Base-by-base conservation (phyloP, 1,140 invertebrate species). In the Camponotus floridanus region DNA sequence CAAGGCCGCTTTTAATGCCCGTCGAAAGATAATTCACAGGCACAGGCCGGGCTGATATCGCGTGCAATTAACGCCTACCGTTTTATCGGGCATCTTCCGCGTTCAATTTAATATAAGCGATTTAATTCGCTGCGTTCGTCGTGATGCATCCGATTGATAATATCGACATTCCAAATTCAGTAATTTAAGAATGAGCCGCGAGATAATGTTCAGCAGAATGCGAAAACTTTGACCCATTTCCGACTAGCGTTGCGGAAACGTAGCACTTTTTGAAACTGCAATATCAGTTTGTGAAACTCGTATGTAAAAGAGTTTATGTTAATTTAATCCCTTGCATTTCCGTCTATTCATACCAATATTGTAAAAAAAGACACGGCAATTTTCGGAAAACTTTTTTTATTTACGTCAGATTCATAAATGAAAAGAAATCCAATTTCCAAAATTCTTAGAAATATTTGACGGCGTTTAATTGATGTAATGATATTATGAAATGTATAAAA, bases 21-120 rank as follows among this genome's bases (percentile, higher is more conserved):
- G n/a, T 57, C n/a, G 79, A 83, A 62, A 83, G 79, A 83, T 83
- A 83, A 83, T 83, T 83, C 62, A 80, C 76, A 39, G 62, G 31
- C 79, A 45, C 42, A 71, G 68, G 6, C 39, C 79, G 2, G 39
- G 9, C 55, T 83, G 79, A 62, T 83, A 83, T 45, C 79, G 39
- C 68, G 68, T 74, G 79, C 79, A 83, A 74, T 83, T 83, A 83
- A 74, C 55, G 57, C n/a, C 26, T 15, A 51, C 67, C 21, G 36
- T 36, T n/a, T 39, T 21, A 68, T 48, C 68, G 18, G 26, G 26
- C 39, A 55, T 83, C 57, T 70, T 59, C 13, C 11, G 21, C 68
- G 26, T 73, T 81, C 68, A 83, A 83, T 83, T 83, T 73, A 31
- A 31, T 42, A 42, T 48, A 6, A 15, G 15, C 48, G 36, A 13